phyloP scores from a whole-genome alignment of 2,797 vertebrate genomes.

The Heliangelus exortis region DNA sequence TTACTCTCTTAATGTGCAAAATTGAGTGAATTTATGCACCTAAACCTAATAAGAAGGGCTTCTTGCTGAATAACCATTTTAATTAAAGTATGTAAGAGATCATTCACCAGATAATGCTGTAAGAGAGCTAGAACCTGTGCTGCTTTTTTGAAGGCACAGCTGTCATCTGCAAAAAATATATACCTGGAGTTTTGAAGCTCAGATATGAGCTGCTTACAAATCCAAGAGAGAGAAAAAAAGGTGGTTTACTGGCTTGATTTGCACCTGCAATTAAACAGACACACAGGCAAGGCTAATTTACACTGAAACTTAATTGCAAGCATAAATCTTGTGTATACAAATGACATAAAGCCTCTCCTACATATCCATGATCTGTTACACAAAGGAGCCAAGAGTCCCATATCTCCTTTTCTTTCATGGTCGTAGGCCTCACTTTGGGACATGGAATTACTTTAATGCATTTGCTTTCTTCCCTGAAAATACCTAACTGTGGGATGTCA shows the following conservation, averaged over 20 bases:
- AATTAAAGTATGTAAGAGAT: not conserved
- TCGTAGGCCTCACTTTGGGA: not conserved
- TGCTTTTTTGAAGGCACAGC: not conserved
- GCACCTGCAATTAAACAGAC: slow-evolving; percentile 56
- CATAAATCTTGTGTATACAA: slow-evolving; percentile 39
- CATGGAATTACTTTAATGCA: not conserved
- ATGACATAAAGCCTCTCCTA: not conserved
- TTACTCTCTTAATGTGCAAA: slow-evolving; percentile 21
- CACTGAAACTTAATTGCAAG: slow-evolving; percentile 48
- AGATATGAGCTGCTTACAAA: not conserved
- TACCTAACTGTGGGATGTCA: not conserved
- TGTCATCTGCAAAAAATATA: not conserved
- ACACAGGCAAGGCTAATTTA: slow-evolving; percentile 32
- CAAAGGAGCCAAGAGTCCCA: not conserved
- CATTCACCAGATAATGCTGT: not conserved
- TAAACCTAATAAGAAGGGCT: not conserved
- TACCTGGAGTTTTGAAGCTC: not conserved
- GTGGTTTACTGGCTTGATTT: slow-evolving; percentile 15
- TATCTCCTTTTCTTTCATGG: not conserved
- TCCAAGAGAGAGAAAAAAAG: not conserved
- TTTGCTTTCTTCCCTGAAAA: slow-evolving; percentile 10
- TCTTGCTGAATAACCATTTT: not conserved
- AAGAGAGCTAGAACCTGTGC: not conserved
- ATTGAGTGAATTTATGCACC: not conserved
- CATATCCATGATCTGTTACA: not conserved